Percentiles rank a stretch among this genome's conserved stretches.
phyloP scores from a whole-genome alignment of 2,888 invertebrate genomes.

The Vanessa cardui region DNA sequence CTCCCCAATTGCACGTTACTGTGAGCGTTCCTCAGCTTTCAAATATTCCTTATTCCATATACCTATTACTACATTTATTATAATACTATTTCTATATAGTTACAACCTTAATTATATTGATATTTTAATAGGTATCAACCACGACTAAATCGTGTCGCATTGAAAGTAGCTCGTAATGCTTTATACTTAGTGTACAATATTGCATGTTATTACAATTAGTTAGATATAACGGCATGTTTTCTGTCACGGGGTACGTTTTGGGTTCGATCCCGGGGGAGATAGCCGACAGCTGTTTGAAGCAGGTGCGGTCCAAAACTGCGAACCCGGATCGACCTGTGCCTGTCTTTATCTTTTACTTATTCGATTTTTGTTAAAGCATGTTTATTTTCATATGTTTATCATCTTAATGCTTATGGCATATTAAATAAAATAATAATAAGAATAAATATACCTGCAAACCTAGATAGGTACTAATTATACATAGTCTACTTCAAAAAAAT shows the following conservation, averaged over 20 bases:
- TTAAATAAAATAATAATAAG: too few relatives aligned
- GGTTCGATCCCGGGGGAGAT: conserved; percentile 65
- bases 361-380: conserved; percentile 8
- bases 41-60: too few relatives aligned
- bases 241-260: conserved; percentile 54
- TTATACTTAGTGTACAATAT: conserved; percentile 10
- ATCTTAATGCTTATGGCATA: not conserved
- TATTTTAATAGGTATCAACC: not conserved
- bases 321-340: conserved; percentile 31
- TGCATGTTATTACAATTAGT: conserved; percentile 42
- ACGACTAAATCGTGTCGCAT: not conserved
- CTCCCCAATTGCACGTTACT: too few relatives aligned
- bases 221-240: conserved; percentile 47
- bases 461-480: too few relatives aligned
- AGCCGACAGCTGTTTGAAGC: conserved; percentile 68
- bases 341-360: conserved; percentile 19
- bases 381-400: not conserved
- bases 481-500: too few relatives aligned
- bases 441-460: too few relatives aligned
- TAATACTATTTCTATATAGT: not conserved
- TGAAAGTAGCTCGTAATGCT: conserved; percentile 10
- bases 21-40: too few relatives aligned
- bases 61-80: too few relatives aligned
- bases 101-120: not conserved
- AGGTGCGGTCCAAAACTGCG: conserved; percentile 45